These are phyloP conservation scores for Tipula confusa DNA, from an alignment of 2,888 invertebrate species.

Conservation along the genomic window DNA sequence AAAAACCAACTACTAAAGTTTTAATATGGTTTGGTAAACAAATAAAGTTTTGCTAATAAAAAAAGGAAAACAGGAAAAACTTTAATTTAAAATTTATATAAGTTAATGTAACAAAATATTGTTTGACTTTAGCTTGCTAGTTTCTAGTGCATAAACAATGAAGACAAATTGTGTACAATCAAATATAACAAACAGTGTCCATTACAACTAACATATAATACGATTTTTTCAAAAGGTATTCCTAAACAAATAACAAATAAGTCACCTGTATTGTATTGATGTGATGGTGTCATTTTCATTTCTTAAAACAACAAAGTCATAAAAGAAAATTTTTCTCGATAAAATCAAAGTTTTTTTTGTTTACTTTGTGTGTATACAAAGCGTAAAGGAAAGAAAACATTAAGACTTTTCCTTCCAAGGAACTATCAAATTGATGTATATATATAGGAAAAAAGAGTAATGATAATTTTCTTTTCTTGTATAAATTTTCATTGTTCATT, in stretches of 20 bases:
- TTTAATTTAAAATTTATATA: background rate
- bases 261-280: background rate
- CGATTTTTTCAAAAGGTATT: too few relatives aligned
- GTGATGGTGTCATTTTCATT: background rate
- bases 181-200: background rate
- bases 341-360: slow-evolving; percentile 1
- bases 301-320: background rate
- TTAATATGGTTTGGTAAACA: background rate
- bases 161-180: background rate
- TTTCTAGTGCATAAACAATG: background rate
- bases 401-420: background rate
- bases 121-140: background rate
- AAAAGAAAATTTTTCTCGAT: background rate
- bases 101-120: background rate
- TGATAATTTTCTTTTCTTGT: background rate
- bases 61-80: background rate
- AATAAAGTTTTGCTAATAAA: background rate
- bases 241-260: background rate
- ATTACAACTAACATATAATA: background rate
- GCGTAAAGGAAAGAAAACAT: background rate
- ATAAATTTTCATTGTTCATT: background rate
- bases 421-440: too few relatives aligned
- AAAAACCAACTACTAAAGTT: background rate
- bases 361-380: background rate
- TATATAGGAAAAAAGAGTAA: background rate